Evolutionary conservation across 2,888 invertebrate genomes (phyloP).

Genomic region (Cremastinae sp.): DNA sequence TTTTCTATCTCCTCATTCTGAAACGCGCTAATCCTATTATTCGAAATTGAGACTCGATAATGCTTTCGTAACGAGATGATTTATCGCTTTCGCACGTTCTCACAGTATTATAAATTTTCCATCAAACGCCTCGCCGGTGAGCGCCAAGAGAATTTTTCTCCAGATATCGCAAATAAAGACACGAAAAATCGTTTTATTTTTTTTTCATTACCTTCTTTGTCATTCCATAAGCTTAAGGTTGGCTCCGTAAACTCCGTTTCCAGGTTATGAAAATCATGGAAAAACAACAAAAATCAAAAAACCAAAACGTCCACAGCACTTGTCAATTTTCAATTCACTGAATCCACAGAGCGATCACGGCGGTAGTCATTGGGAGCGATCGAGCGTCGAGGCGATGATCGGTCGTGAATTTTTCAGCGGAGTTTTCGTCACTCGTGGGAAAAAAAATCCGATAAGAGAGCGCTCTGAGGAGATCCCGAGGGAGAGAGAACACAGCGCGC

Average conservation of each 20-base stretch:
- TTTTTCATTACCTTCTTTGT: constrained; percentile 78
- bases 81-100: too few species aligned
- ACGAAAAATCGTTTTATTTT: not conserved
- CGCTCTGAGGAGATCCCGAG: constrained; percentile 35
- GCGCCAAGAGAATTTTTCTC: too few species aligned
- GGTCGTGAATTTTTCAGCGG: too few species aligned
- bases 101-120: too few species aligned
- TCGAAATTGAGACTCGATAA: too few species aligned
- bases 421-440: not conserved
- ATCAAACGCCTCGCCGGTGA: too few species aligned
- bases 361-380: constrained; percentile 10
- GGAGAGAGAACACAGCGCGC: constrained; percentile 34
- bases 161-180: too few species aligned
- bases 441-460: not conserved
- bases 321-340: constrained; percentile 28
- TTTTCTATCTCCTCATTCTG: too few species aligned
- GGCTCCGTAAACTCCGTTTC: constrained; percentile 55
- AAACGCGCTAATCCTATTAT: too few species aligned
- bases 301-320: constrained; percentile 45
- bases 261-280: constrained; percentile 18
- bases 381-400: too few species aligned
- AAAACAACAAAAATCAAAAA: constrained; percentile 45
- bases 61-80: too few species aligned
- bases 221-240: constrained; percentile 74
- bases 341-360: constrained; percentile 38